These are phyloP conservation scores for Drosophila ironensis DNA, from an alignment of 1,140 invertebrate species.

Conservation along the genomic window DNA sequence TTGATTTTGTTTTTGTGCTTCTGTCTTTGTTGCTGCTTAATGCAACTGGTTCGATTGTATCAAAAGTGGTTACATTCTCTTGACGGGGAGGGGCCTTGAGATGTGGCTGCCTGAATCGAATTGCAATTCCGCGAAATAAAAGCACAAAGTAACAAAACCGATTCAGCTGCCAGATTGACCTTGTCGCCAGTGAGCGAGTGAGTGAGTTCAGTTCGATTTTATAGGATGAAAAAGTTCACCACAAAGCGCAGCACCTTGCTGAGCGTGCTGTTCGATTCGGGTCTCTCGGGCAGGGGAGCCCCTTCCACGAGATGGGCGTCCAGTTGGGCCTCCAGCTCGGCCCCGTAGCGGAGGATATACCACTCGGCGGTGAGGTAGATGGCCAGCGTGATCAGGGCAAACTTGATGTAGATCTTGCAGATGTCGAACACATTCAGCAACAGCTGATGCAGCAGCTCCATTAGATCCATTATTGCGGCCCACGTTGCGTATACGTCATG, in stretches of 20 bases:
- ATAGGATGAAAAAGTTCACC: constrained; percentile 70
- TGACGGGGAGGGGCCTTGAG: constrained; percentile 50
- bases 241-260: constrained; percentile 61
- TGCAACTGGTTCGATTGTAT: constrained; percentile 51
- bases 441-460: constrained; percentile 55
- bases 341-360: constrained; percentile 65
- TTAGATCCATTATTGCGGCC: constrained; percentile 36
- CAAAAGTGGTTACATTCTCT: constrained; percentile 66
- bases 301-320: constrained; percentile 41
- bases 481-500: constrained; percentile 51
- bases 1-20: constrained; percentile 9
- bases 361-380: constrained; percentile 72
- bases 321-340: constrained; percentile 62
- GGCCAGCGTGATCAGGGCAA: constrained; percentile 59
- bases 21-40: constrained; percentile 32
- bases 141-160: constrained; percentile 2
- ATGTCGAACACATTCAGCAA: constrained; percentile 56
- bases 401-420: constrained; percentile 73
- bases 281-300: constrained; percentile 22
- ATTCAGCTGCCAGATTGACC: constrained; percentile 37
- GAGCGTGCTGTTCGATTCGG: constrained; percentile 60
- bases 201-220: constrained; percentile 3
- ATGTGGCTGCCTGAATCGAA: constrained; percentile 41
- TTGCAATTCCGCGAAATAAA: constrained; percentile 62
- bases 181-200: constrained; percentile 13